Evolutionary conservation across 2,113 vertebrate genomes (phyloP).

Genomic region (Glaucidium brasilianum): DNA sequence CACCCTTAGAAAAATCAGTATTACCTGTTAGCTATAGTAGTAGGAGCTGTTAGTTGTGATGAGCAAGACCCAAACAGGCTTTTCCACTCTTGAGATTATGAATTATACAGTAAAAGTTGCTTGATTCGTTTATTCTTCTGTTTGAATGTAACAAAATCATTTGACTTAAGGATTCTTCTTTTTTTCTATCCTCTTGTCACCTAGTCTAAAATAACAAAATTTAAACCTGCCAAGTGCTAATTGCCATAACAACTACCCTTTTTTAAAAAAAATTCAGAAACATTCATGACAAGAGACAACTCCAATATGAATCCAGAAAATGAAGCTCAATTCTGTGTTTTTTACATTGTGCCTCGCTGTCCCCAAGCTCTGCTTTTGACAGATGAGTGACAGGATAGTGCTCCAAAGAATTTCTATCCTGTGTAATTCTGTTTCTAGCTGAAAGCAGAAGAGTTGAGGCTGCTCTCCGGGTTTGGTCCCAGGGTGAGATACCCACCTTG

Average conservation of each 20-base stretch:
- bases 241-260: not conserved
- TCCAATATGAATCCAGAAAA: not conserved
- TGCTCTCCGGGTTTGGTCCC: not conserved
- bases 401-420: not conserved
- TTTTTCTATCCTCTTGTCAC: not conserved
- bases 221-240: not conserved
- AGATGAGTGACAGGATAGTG: not conserved
- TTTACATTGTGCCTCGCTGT: not conserved
- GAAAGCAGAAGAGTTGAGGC: not conserved
- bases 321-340: not conserved
- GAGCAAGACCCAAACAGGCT: not conserved
- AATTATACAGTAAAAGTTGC: not conserved
- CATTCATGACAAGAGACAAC: not conserved
- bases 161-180: not conserved
- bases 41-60: not conserved
- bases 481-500: fast-evolving
- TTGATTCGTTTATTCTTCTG: not conserved
- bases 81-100: fast-evolving
- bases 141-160: not conserved
- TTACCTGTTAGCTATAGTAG: not conserved
- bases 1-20: not conserved
- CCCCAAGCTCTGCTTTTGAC: not conserved
- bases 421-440: not conserved
- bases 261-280: not conserved
- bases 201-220: not conserved